Evolutionary conservation across 1,140 invertebrate species (phyloP), one percentile per base, ranked within the genome.

Genomic region (Pseudomyrmex pallidus): DNA sequence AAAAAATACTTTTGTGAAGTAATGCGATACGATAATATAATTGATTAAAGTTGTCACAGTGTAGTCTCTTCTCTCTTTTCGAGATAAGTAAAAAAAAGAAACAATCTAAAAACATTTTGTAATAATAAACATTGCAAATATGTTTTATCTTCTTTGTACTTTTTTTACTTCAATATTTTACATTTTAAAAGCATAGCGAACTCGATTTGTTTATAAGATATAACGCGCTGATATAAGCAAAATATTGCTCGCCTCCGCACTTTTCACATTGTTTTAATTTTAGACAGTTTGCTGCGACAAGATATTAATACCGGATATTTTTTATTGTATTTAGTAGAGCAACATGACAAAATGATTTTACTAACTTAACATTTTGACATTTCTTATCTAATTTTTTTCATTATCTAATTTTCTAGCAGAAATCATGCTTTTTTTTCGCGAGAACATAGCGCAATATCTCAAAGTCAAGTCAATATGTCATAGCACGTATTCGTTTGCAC

Each of bases 301-400:
- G 13, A 12, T 50, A 13, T 56, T 7, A 9, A 22, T 22, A 25
- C 25, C n/a, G n/a, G 35, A 48, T 25, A 35, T 25, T 54, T 25
- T 48, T 44, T 8, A n/a, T 62, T 50, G 50, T 35, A 35, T 35
- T 35, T 35, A 35, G 7, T 35, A 35, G 35, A 77, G 54, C 12
- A 72, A 20, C 48, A 10, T 7, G 64, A 80, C 72, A 80, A 80
- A 66, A 50, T 12, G 54, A 80, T 80, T 80, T 35, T 54, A 80
- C 54, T 72, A 80, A 80, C n/a, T 50, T 66, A 8, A 25, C 44
- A 54, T 70, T 70, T 35, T 44, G n/a, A 78, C 48, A 46, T 72
- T 72, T 78, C 20, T 78, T 68, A 80, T 70, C 66, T 80, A 70
- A 70, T 80, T 80, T 80, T n/a, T 44, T 22, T 22, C 20, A 22